Evolutionary conservation across 2,888 invertebrate genomes (phyloP).

Genomic region (Campopleginae sp.): DNA sequence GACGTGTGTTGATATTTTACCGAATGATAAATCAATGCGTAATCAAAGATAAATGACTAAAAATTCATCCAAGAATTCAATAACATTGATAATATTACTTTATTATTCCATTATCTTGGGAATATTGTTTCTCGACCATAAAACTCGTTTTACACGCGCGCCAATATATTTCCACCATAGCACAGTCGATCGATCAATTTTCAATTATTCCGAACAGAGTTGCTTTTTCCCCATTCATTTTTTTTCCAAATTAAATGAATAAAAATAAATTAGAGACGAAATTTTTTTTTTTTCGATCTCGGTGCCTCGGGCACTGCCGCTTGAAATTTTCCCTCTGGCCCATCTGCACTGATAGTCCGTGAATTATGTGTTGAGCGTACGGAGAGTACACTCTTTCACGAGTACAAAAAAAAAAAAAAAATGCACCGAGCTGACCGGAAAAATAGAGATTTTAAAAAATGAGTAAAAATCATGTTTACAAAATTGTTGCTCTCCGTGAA

Average conservation of each 20-base stretch:
- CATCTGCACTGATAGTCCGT: not conserved
- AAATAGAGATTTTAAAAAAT: not conserved
- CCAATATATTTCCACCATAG: not conserved
- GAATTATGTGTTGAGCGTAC: not conserved
- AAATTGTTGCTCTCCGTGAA: not conserved
- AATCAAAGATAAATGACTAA: conserved; percentile 42
- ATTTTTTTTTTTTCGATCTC: not conserved
- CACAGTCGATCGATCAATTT: not conserved
- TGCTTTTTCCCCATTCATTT: not conserved
- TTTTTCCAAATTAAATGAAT: not conserved
- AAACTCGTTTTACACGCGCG: not conserved
- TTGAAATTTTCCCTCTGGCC: not conserved
- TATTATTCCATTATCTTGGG: conserved; percentile 4
- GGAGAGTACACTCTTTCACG: not conserved
- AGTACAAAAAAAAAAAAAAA: not conserved
- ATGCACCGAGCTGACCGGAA: not conserved
- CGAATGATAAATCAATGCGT: conserved; percentile 23
- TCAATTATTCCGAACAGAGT: not conserved
- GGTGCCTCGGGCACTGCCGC: not conserved
- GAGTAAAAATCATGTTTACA: not conserved
- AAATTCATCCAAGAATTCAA: conserved; percentile 18
- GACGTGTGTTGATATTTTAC: not conserved
- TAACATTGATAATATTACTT: conserved; percentile 23
- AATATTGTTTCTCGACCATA: conserved; percentile 17
- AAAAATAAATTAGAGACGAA: no score